A percentile compares a stretch with the other conserved stretches of the same genome.
These are phyloP conservation scores for Apteryx mantelli DNA, from an alignment of 2,113 vertebrate genomes.

Conservation along the genomic window DNA sequence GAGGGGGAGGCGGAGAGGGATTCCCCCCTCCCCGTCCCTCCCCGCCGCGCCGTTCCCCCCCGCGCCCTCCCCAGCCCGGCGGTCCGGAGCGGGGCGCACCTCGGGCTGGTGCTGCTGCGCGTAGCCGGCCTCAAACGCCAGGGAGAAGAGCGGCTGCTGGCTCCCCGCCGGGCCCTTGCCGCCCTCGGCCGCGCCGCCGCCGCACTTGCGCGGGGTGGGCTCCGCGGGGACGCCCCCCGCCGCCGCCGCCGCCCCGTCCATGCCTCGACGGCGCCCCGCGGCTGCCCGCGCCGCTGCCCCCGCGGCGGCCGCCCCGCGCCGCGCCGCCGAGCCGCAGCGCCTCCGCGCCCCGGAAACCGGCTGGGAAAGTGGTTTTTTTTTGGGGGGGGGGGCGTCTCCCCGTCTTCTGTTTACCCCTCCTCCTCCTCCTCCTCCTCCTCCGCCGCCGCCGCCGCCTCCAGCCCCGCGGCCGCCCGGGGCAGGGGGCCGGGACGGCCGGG, in stretches of 20 bases:
- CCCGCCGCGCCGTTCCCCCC: neutral
- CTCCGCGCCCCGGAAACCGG: too few species aligned
- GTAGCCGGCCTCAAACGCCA: constrained; percentile 59
- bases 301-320: too few species aligned
- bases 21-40: neutral
- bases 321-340: too few species aligned
- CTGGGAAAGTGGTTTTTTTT: too few species aligned
- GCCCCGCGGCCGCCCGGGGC: neutral
- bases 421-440: too few species aligned
- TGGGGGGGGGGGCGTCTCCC: too few species aligned
- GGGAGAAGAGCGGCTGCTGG: constrained; percentile 59
- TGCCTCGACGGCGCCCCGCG: too few species aligned
- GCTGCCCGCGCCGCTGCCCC: neutral
- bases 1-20: neutral
- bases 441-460: neutral
- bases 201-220: constrained; percentile 57
- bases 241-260: neutral
- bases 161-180: constrained; percentile 8
- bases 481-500: neutral
- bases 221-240: constrained; percentile 21
- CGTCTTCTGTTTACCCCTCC: too few species aligned
- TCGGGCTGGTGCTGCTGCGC: constrained; percentile 68
- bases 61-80: neutral
- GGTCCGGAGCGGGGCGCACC: constrained; percentile 69
- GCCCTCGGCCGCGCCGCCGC: constrained; percentile 56